Evolutionary conservation across 2,113 vertebrate genomes (phyloP), one percentile per base, ranked within the genome.

Genomic region (Gasterosteus nipponicus): DNA sequence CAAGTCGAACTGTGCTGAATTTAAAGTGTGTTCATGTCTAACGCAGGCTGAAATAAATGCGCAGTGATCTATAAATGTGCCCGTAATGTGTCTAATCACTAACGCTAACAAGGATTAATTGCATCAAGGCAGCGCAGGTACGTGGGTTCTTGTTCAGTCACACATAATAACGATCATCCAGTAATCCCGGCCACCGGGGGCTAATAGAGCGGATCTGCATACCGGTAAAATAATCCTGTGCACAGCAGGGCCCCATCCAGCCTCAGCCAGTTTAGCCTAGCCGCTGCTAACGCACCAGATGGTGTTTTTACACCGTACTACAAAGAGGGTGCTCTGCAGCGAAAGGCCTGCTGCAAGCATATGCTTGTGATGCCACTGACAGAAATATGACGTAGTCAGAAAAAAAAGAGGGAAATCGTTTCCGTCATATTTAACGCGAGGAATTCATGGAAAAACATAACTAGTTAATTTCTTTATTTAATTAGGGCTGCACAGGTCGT

Each of bases 301-400:
- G 93, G 94, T 94, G 94, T 94, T 95, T 94, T 94, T 91, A 93
- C 92, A 92, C 92, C 84, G 59, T 86, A 83, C 89, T 69, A 90
- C 87, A 91, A 93, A 92, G 92, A 93, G 89, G 89, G 80, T 80
- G 82, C 89, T 90, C 87, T 49, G 44, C 72, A 81, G 89, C 67
- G 80, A 91, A 92, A 92, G 89, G 92, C 92, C 92, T 89, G 87
- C 86, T 69, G 63, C 71, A 71, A 92, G 86, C 93, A 94, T 93
- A 94, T 93, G 94, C 76, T 89, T 80, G 78, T 84, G 65, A 82
- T 87, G 84, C 81, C 83, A 75, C 81, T 85, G 77, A 86, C 91
- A 89, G 88, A 89, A 91, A 93, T 89, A 92, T 38, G 5, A 38
- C 35, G 7, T 4, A 38, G 5, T 38, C 35, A 38, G 35, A 38